Evolutionary conservation across 2,797 vertebrate genomes (phyloP).

Genomic region (Rhabdophis nuchalis): DNA sequence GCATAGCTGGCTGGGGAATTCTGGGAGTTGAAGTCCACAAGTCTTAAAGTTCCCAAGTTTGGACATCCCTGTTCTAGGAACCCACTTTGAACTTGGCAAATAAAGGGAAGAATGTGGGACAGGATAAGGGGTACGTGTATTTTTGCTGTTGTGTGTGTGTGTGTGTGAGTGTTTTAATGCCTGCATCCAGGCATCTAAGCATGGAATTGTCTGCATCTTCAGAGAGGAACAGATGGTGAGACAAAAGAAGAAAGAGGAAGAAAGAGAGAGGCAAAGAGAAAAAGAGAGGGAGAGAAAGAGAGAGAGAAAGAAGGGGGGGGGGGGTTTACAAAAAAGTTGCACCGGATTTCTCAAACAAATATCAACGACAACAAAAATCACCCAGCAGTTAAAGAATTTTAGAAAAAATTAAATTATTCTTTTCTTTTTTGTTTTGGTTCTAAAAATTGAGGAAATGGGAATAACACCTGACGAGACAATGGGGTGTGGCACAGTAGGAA

Average conservation of each 20-base stretch:
- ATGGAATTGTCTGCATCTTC: slow-evolving; percentile 66
- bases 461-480: slow-evolving; percentile 4
- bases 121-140: slow-evolving; percentile 15
- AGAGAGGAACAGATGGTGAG: slow-evolving; percentile 60
- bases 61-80: slow-evolving; percentile 32
- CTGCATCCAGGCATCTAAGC: slow-evolving; percentile 61
- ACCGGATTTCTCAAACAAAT: slow-evolving; percentile 65
- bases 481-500: slow-evolving; percentile 12
- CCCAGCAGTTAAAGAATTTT: slow-evolving; percentile 50
- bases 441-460: slow-evolving; percentile 7
- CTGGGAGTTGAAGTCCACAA: neutral
- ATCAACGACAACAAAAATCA: slow-evolving; percentile 40
- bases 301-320: no score
- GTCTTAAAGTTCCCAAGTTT: neutral
- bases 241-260: neutral
- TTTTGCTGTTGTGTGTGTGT: neutral
- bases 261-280: no score
- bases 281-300: neutral
- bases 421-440: neutral
- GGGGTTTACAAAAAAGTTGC: slow-evolving; percentile 58
- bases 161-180: slow-evolving; percentile 19
- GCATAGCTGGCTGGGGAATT: neutral
- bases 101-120: neutral
- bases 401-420: neutral
- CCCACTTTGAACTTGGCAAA: slow-evolving; percentile 1